Percentiles rank a stretch among this genome's conserved stretches.
These are phyloP conservation scores for Sus scrofa DNA, from an alignment of 2,113 vertebrate genomes.

Conservation along the genomic window DNA sequence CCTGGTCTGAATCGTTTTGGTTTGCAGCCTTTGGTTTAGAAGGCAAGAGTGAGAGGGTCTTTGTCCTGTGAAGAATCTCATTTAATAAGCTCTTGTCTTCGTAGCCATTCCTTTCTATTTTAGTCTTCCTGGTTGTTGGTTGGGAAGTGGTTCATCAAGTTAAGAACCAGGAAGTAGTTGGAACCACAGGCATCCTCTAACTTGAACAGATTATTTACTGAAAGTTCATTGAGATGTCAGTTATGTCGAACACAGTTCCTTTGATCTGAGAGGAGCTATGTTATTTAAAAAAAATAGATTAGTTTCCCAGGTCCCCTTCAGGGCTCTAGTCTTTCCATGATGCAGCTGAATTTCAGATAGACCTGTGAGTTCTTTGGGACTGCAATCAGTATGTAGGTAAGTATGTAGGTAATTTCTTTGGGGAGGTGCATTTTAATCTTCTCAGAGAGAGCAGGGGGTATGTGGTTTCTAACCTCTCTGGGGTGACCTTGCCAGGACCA, in stretches of 20 bases:
- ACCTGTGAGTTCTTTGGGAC: constrained; percentile 17
- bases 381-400: background rate
- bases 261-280: constrained; percentile 40
- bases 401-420: background rate
- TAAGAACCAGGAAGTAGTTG: constrained; percentile 60
- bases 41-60: constrained; percentile 13
- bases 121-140: constrained; percentile 18
- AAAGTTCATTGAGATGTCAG: constrained; percentile 30
- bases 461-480: background rate
- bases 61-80: constrained; percentile 49
- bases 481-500: constrained; percentile 18
- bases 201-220: constrained; percentile 32
- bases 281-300: constrained; percentile 35
- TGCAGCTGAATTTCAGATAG: constrained; percentile 27
- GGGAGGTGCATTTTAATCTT: constrained; percentile 46
- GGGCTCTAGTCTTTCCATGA: constrained; percentile 14
- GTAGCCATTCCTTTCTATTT: background rate
- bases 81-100: constrained; percentile 25
- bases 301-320: constrained; percentile 21
- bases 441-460: background rate
- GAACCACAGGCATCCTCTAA: constrained; percentile 15
- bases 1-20: background rate
- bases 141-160: constrained; percentile 26
- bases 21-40: constrained; percentile 63
- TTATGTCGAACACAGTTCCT: constrained; percentile 30